Percentiles rank a stretch among this genome's conserved stretches.
These are phyloP conservation scores for Torymus texanus DNA, from an alignment of 2,888 invertebrate species.

Conservation along the genomic window DNA sequence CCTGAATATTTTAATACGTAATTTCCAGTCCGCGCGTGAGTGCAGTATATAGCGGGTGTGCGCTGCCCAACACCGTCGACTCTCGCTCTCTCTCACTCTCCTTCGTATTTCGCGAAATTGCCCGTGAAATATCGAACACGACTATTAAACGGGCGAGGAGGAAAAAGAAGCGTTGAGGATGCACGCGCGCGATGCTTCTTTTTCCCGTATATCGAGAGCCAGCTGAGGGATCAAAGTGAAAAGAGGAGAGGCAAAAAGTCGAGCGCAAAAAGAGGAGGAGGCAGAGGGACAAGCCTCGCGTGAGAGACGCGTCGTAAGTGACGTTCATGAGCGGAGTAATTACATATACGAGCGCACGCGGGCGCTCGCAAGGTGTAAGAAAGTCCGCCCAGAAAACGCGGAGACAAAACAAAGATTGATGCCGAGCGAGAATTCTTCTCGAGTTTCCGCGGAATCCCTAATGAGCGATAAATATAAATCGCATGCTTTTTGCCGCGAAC, in stretches of 20 bases:
- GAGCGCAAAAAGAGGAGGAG: background rate
- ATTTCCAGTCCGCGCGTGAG: constrained; percentile 14
- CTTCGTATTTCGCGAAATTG: constrained; percentile 31
- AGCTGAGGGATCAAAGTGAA: background rate
- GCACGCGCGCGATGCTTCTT: background rate
- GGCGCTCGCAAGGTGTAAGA: no score
- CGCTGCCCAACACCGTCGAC: background rate
- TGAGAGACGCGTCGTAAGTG: constrained; percentile 12
- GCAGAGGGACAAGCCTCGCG: background rate
- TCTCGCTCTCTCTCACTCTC: background rate
- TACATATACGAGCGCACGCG: constrained; percentile 60
- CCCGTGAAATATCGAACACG: constrained; percentile 35
- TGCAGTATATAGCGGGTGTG: background rate
- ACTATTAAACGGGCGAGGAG: constrained; percentile 28
- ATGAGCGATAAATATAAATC: background rate
- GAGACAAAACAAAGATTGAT: background rate
- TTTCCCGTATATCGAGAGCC: background rate
- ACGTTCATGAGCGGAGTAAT: constrained; percentile 62
- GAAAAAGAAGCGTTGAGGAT: background rate
- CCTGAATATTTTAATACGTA: constrained; percentile 51
- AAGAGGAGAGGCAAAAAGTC: background rate
- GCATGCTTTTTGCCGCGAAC: background rate
- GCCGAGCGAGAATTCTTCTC: background rate
- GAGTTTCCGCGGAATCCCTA: background rate
- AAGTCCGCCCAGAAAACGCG: constrained; percentile 50